Evolutionary conservation across 2,797 vertebrate species (phyloP).

Genomic region (Sciurus vulgaris): DNA sequence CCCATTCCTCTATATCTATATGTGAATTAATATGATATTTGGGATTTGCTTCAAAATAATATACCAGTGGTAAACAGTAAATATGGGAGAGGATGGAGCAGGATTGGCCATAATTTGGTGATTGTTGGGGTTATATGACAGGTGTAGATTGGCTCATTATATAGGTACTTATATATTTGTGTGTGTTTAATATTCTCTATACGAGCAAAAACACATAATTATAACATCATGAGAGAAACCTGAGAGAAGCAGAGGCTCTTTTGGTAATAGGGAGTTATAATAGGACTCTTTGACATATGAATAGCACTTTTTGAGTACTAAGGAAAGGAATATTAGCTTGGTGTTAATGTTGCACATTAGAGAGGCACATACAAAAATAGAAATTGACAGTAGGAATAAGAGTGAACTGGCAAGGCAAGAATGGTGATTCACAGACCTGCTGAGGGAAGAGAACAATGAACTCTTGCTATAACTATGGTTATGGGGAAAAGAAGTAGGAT

Average conservation of each 20-base stretch:
- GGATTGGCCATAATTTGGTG: background rate
- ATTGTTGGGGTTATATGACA: background rate
- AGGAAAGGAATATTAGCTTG: background rate
- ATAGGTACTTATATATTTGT: background rate
- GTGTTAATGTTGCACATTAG: background rate
- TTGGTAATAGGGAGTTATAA: background rate
- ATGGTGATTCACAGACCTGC: background rate
- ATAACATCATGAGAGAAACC: background rate
- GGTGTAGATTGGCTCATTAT: too few relatives aligned
- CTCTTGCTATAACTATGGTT: background rate
- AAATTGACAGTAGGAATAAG: background rate
- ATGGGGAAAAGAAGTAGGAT: background rate
- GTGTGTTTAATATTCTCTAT: background rate
- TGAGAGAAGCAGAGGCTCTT: background rate
- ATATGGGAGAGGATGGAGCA: background rate
- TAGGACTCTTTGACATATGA: background rate
- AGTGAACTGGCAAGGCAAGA: background rate
- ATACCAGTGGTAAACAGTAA: background rate
- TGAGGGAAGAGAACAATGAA: background rate
- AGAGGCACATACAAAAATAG: background rate
- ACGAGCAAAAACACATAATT: background rate
- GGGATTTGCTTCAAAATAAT: background rate
- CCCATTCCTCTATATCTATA: background rate
- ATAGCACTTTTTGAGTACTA: background rate
- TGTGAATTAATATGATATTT: slow-evolving; percentile 15